Evolutionary conservation across 2,113 vertebrate species (phyloP).

Genomic region (Amia ocellicauda): DNA sequence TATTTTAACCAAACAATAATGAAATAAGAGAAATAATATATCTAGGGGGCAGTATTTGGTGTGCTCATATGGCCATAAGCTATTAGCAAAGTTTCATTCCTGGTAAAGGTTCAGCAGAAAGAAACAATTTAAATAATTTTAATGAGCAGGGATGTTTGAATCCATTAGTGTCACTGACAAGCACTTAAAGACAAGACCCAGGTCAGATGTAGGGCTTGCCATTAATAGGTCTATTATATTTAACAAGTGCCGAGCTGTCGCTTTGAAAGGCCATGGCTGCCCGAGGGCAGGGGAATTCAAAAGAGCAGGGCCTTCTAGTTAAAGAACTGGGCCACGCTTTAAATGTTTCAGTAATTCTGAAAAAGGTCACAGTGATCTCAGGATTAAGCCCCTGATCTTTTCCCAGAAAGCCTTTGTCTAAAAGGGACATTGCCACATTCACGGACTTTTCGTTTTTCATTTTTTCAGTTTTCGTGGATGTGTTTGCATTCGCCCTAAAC

Average conservation of each 20-base stretch:
- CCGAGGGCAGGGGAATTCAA: constrained; percentile 8
- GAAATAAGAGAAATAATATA: too few species aligned
- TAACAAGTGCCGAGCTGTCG: constrained; percentile 33
- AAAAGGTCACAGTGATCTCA: constrained; percentile 48
- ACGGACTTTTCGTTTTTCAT: constrained; percentile 7
- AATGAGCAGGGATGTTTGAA: constrained; percentile 31
- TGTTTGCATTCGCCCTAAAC: too few species aligned
- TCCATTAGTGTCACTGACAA: constrained; percentile 37
- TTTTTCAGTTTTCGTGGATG: too few species aligned
- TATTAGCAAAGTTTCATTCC: not conserved
- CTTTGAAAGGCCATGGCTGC: constrained; percentile 32
- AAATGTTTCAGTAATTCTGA: constrained; percentile 21
- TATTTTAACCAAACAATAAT: too few species aligned
- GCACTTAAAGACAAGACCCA: constrained; percentile 25
- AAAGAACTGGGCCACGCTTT: constrained; percentile 13
- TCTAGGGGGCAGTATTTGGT: not conserved
- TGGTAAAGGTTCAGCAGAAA: constrained; percentile 16
- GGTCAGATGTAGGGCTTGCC: constrained; percentile 28
- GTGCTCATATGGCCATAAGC: not conserved
- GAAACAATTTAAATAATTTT: constrained; percentile 34
- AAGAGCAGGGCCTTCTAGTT: constrained; percentile 3
- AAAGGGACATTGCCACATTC: constrained; percentile 31
- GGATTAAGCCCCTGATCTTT: constrained; percentile 27
- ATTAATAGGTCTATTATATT: constrained; percentile 39
- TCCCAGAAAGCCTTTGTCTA: constrained; percentile 22